Evolutionary conservation across 2,113 vertebrate genomes (phyloP).

Genomic region (Theropithecus gelada): DNA sequence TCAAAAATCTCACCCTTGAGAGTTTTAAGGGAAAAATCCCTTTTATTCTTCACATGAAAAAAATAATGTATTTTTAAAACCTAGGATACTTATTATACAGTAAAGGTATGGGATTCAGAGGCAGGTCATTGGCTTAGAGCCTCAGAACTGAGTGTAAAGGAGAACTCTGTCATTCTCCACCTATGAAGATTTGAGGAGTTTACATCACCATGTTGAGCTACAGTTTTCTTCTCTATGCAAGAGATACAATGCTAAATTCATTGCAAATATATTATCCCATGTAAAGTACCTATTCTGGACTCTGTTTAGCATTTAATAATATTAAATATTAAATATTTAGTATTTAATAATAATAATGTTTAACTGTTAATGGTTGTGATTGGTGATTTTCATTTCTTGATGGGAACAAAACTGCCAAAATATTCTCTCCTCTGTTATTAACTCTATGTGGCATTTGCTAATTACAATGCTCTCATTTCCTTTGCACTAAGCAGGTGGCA

Average conservation of each 20-base stretch:
- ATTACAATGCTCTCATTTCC: not conserved
- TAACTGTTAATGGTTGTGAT: not conserved
- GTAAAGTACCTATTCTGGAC: not conserved
- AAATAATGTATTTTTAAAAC: slow-evolving; percentile 16
- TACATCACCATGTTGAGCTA: not conserved
- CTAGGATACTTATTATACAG: not conserved
- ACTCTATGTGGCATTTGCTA: not conserved
- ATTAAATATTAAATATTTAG: not conserved
- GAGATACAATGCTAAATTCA: not conserved
- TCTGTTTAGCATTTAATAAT: not conserved
- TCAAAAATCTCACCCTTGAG: not conserved
- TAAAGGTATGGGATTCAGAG: not conserved
- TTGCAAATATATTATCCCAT: not conserved
- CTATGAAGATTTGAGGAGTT: not conserved
- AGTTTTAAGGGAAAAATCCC: not conserved
- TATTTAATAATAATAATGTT: slow-evolving; percentile 31
- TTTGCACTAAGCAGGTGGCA: not conserved
- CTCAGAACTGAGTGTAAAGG: not conserved
- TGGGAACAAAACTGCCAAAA: not conserved
- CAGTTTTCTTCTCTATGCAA: not conserved
- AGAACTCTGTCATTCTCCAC: not conserved
- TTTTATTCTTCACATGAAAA: not conserved
- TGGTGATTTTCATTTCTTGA: not conserved
- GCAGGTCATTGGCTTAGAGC: not conserved
- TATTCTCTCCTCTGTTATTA: not conserved